Percentiles rank a stretch among this genome's conserved stretches.
Evolutionary conservation across 2,888 invertebrate species (phyloP).

Genomic region (Lasioglossum leucozonium): DNA sequence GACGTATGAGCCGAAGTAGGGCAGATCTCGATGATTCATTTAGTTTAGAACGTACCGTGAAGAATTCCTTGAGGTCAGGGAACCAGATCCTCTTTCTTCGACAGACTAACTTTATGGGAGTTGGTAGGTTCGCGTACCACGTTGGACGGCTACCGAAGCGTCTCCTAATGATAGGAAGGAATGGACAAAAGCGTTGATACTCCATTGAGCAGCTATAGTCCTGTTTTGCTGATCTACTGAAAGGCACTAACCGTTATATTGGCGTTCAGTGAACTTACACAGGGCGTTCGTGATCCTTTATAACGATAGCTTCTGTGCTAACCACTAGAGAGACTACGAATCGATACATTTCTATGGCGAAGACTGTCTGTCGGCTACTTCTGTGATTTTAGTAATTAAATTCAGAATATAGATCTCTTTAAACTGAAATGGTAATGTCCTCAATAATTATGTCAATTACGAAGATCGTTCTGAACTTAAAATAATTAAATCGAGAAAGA

Average conservation of each 20-base stretch:
- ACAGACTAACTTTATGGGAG: neutral
- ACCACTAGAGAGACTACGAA: neutral
- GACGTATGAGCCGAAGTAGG: no score
- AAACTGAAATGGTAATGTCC: no score
- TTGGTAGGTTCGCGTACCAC: neutral
- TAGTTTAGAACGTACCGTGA: neutral
- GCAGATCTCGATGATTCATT: neutral
- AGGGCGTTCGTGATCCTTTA: neutral
- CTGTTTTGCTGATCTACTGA: slow-evolving; percentile 3
- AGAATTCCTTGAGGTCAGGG: neutral
- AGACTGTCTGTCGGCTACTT: neutral
- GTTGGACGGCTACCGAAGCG: neutral
- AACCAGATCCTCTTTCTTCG: neutral
- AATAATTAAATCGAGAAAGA: no score
- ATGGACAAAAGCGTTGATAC: neutral
- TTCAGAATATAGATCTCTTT: neutral
- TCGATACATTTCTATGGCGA: neutral
- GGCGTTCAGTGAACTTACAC: neutral
- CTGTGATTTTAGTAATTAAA: neutral
- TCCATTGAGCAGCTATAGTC: slow-evolving; percentile 21
- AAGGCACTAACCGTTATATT: neutral
- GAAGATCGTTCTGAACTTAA: no score
- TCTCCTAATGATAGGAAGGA: neutral
- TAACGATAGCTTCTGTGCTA: neutral
- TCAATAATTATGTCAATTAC: no score